Conservation (phyloP, 2,113 vertebrate genomes). For the Acanthisitta chloris region DNA sequence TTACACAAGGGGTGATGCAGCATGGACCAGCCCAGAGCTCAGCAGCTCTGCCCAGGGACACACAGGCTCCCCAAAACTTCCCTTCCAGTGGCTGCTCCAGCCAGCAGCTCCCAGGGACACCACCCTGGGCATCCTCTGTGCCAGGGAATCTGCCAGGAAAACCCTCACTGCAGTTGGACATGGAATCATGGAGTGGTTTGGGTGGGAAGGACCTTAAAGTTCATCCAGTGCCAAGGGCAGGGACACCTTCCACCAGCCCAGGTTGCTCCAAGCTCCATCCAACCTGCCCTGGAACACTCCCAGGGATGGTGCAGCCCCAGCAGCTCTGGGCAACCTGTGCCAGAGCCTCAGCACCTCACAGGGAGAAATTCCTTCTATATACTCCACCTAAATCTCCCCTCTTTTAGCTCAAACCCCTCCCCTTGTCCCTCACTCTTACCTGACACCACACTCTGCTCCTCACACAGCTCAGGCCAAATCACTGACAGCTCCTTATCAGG, state of each 20-base stretch:
- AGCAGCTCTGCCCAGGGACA: background rate
- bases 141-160: fast-evolving
- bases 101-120: background rate
- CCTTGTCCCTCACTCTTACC: too few species aligned
- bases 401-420: background rate
- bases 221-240: background rate
- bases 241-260: background rate
- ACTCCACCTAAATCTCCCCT: background rate
- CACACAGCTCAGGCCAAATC: background rate
- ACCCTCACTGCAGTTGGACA: background rate
- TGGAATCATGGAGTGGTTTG: background rate
- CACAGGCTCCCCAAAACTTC: fast-evolving
- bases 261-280: background rate
- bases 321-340: background rate
- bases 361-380: background rate
- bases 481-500: too few species aligned
- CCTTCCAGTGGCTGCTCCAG: fast-evolving
- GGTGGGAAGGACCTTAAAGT: background rate
- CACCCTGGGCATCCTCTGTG: fast-evolving
- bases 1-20: fast-evolving
- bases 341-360: fast-evolving
- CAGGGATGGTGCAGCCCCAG: background rate
- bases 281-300: fast-evolving
- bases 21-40: background rate
- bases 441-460: too few species aligned